Base-by-base conservation (phyloP, 2,113 vertebrate genomes). In the Nycticebus coucang region DNA sequence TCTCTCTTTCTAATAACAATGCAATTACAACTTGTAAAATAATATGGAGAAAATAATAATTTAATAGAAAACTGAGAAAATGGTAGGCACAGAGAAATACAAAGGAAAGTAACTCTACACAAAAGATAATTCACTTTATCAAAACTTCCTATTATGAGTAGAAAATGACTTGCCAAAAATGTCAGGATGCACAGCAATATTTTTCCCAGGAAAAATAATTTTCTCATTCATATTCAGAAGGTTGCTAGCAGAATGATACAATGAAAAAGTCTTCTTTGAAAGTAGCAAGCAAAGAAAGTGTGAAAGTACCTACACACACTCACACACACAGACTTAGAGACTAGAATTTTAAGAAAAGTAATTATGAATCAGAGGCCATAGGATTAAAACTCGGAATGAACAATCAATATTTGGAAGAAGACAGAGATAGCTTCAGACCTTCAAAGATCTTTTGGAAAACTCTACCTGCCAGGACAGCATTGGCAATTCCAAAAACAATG, bases 41-140 rank as follows among this genome's bases (percentile, higher is more conserved):
- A 97, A 98, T 93, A 96, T 37, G 87, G 96, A 97, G 96, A 98
- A 98, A 98, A 98, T 97, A 98, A 97, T 98, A 97, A 98, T 98
- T 98, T 98, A 97, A 83, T 79, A 79, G 95, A 95, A 98, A 98
- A 96, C 26, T 2, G n/a, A 97, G 74, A 93, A 95, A 98, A 97
- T 78, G 91, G 93, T 96, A 95, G 64, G 75, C 50, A 92, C 45
- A 53, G 37, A 95, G 97, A 97, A 97, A 97, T 93, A 97, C 87
- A 98, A 98, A 97, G 84, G 71, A 97, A 98, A 98, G 91, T 60
- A 98, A 97, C 69, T 85, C 92, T 88, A 53, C 80, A 95, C 89
- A 96, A 97, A 98, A 98, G 95, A 95, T 97, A 97, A 98, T 97
- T 97, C 95, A 89, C 66, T 97, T 74, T 91, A 98, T 97, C 96